Percentiles rank a stretch among this genome's conserved stretches.
These are phyloP conservation scores for Drosophila pallidifrons DNA, from an alignment of 1,140 invertebrate species.

Conservation along the genomic window DNA sequence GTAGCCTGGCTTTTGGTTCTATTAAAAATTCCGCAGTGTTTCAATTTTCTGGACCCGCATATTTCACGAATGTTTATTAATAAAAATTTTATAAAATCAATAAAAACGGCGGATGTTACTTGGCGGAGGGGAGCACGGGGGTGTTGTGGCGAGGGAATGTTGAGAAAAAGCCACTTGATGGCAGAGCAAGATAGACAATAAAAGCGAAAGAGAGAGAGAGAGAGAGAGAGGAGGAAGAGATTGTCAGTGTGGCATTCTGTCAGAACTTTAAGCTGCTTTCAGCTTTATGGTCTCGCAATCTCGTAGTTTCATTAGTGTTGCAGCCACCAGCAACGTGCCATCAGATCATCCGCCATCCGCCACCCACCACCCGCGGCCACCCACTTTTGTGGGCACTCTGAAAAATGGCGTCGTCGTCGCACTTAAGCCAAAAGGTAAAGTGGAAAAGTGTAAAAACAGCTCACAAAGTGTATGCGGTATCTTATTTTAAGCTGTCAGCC, in stretches of 20 bases:
- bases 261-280: conserved; percentile 42
- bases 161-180: conserved; percentile 10
- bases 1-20: conserved; percentile 48
- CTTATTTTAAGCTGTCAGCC: conserved; percentile 66
- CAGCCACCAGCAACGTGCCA: background rate
- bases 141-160: background rate
- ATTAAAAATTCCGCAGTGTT: conserved; percentile 72
- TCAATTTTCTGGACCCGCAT: conserved; percentile 56
- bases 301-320: conserved; percentile 49
- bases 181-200: background rate
- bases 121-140: background rate
- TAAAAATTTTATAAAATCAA: conserved; percentile 80
- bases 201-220: background rate
- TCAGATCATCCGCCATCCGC: background rate
- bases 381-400: conserved; percentile 43
- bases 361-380: background rate
- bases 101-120: conserved; percentile 45
- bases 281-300: conserved; percentile 33
- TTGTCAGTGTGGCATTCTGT: background rate
- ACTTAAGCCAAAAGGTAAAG: conserved; percentile 70
- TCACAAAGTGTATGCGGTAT: conserved; percentile 65
- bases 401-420: conserved; percentile 57
- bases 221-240: background rate
- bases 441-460: conserved; percentile 65
- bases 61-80: conserved; percentile 80